Percentiles rank a stretch among this genome's conserved stretches.
Evolutionary conservation across 2,888 invertebrate species (phyloP).

Genomic region (Coenonympha glycerion): DNA sequence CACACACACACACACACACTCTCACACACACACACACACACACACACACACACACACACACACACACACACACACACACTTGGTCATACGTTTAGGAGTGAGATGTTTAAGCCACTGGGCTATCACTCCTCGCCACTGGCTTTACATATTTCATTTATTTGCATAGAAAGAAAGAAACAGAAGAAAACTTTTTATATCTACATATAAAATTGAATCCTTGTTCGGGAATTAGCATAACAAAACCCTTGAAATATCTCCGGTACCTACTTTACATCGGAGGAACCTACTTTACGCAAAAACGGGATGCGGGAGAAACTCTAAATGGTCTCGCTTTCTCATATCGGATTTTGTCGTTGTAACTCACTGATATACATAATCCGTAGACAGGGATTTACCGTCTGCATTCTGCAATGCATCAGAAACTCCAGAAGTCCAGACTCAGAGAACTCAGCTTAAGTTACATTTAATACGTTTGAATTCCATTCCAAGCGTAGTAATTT

Average conservation of each 20-base stretch:
- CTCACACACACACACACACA: too few relatives aligned
- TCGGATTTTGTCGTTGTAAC: neutral
- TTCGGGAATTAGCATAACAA: constrained; percentile 3
- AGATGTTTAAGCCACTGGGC: too few relatives aligned
- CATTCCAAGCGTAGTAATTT: too few relatives aligned
- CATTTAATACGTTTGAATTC: neutral
- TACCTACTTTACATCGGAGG: constrained; percentile 3
- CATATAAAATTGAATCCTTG: constrained; percentile 1
- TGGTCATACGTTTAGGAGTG: too few relatives aligned
- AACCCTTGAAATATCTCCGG: neutral
- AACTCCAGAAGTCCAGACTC: neutral
- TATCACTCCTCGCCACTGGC: too few relatives aligned
- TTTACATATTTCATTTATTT: too few relatives aligned
- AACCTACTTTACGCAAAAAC: neutral
- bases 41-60: too few relatives aligned
- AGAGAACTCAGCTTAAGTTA: too few relatives aligned
- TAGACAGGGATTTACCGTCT: neutral
- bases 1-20: too few relatives aligned
- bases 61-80: too few relatives aligned
- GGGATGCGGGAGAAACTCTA: neutral
- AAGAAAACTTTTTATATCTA: neutral
- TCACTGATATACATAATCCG: neutral
- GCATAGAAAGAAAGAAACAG: neutral
- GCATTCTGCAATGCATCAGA: neutral
- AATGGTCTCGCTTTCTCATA: constrained; percentile 5